Base-by-base conservation (phyloP, 2,888 invertebrate species). In the Rotaria magnacalcarata region DNA sequence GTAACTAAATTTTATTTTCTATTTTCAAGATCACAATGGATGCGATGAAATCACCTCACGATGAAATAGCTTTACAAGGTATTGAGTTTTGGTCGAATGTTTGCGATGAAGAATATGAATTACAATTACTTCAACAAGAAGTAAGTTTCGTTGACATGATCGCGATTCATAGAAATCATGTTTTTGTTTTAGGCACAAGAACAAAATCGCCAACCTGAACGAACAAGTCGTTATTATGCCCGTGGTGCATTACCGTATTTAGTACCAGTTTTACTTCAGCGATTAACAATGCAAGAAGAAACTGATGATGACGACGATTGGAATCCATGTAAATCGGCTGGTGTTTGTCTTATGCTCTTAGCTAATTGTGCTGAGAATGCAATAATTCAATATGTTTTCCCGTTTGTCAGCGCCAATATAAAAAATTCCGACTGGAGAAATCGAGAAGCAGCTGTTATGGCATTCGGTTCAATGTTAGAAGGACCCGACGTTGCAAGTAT, bases 11-110 rank as follows among this genome's bases (percentile, higher is more conserved):
- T 24, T 60, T 27, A 24, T n/a, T 6, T 27, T 27, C 27, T n/a
- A 14, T 34, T 67, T 47, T 43, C n/a, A 24, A 80, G 80, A 98
- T 99, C 87, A 97, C 99, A 19, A 92, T 99, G 90, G 96, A 97
- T 92, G 97, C 99, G 19, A 99, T 99, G 96, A 96, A 96, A 91
- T 96, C 96, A 27, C 96, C 96, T 88, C 94, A 95, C 88, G 97
- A 98, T 92, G 97, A 97, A 89, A 95, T 99, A 86, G 95, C 96
- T 34, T 93, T 98, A 87, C 98, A 98, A 93, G 99, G 99, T 88
- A 98, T 99, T 90, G 99, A 99, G 91, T 99, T 99, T 92, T 99
- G 99, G 99, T 98, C 97, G 8, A 98, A 97, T 89, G 97, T 99
- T 0, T 97, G 98, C 90, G 99, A 99, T 92, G 99, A 98, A 92